Evolutionary conservation across 2,797 vertebrate genomes (phyloP).

Genomic region (Pempheris klunzingeri): DNA sequence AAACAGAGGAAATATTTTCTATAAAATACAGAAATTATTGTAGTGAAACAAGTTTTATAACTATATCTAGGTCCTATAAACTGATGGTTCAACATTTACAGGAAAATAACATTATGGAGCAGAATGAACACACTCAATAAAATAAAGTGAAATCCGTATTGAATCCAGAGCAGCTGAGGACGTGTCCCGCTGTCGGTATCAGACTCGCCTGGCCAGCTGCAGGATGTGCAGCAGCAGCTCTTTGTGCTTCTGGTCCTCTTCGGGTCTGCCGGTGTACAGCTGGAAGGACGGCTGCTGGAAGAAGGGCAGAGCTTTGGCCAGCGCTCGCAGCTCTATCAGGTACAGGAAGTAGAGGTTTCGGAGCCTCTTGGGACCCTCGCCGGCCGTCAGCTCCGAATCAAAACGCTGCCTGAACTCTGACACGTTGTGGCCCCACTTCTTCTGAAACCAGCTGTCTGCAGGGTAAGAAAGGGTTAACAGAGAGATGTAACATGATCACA

Average conservation of each 20-base stretch:
- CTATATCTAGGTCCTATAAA: no score
- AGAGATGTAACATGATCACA: no score
- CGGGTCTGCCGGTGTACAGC: slow-evolving; percentile 89
- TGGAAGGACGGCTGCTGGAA: slow-evolving; percentile 88
- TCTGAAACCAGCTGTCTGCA: slow-evolving; percentile 91
- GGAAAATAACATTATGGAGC: not conserved
- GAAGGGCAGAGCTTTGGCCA: slow-evolving; percentile 92
- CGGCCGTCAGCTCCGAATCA: slow-evolving; percentile 89
- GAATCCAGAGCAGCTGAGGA: not conserved
- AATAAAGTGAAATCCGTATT: not conserved
- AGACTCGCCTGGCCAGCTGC: slow-evolving; percentile 87
- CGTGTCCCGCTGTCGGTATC: no score
- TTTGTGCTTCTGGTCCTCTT: slow-evolving; percentile 86
- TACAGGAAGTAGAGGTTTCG: slow-evolving; percentile 96
- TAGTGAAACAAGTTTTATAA: no score
- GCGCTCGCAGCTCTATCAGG: slow-evolving; percentile 93
- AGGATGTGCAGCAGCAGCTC: slow-evolving; percentile 89
- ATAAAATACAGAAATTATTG: not conserved
- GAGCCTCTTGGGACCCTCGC: slow-evolving; percentile 93
- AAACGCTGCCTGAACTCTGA: slow-evolving; percentile 93
- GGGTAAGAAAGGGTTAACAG: not conserved
- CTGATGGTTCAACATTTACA: not conserved
- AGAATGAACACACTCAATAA: not conserved
- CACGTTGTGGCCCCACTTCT: slow-evolving; percentile 92
- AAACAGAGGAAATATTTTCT: not conserved